phyloP scores from a whole-genome alignment of 2,113 vertebrate species.

The Pelusios castaneus region DNA sequence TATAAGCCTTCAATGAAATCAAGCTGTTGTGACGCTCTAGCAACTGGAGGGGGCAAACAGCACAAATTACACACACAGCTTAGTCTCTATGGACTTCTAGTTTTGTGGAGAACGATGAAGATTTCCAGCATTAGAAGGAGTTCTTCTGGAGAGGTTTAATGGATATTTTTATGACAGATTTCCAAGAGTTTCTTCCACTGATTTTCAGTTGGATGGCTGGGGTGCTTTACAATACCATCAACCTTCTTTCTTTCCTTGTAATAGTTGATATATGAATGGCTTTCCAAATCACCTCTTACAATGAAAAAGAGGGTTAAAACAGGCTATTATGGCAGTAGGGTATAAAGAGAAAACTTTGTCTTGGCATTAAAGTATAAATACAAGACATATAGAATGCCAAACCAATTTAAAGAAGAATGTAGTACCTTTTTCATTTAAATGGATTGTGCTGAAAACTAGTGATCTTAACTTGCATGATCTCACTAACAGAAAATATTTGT shows the following conservation, averaged over 20 bases:
- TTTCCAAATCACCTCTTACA: background rate
- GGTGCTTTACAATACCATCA: background rate
- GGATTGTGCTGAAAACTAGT: background rate
- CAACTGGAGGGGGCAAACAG: background rate
- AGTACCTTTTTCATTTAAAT: fast-evolving
- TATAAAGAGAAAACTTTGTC: background rate
- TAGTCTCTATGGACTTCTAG: fast-evolving
- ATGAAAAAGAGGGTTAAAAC: background rate
- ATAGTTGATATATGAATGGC: background rate
- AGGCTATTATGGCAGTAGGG: background rate
- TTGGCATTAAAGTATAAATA: background rate
- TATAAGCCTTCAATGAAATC: conserved; percentile 44
- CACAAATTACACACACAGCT: background rate
- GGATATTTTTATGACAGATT: fast-evolving
- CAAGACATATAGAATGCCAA: fast-evolving
- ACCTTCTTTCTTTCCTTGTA: background rate
- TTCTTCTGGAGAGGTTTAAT: background rate
- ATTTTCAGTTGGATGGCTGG: background rate
- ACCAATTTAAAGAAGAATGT: background rate
- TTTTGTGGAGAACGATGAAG: background rate
- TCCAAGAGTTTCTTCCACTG: background rate
- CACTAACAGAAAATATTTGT: background rate
- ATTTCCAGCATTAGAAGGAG: background rate
- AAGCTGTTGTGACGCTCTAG: background rate
- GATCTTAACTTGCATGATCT: background rate